These are phyloP conservation scores for Neuroterus valhalla DNA, from an alignment of 1,140 invertebrate species.

Conservation along the genomic window DNA sequence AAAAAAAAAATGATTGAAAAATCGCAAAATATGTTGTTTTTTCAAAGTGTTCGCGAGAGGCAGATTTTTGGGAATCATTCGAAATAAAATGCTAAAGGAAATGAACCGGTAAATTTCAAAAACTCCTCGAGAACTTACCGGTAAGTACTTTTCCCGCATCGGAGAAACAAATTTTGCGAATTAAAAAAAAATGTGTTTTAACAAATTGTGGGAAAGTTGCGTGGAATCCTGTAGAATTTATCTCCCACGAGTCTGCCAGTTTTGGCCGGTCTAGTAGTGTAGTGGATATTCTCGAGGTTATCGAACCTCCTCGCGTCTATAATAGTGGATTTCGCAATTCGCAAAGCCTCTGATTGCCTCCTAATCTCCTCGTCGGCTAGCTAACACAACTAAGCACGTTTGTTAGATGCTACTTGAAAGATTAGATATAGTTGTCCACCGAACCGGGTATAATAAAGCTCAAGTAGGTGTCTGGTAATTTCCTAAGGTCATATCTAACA, in stretches of 20 bases:
- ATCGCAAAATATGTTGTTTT: too few relatives aligned
- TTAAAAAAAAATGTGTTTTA: too few relatives aligned
- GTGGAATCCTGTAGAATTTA: too few relatives aligned
- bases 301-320: background rate
- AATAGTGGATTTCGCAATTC: constrained; percentile 10
- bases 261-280: too few relatives aligned
- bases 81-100: too few relatives aligned
- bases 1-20: too few relatives aligned
- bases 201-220: too few relatives aligned
- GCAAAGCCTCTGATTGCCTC: constrained; percentile 19
- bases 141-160: too few relatives aligned
- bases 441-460: constrained; percentile 26
- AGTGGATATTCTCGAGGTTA: background rate
- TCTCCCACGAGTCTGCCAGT: too few relatives aligned
- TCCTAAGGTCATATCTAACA: constrained; percentile 17
- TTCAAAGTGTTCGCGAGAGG: too few relatives aligned
- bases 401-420: constrained; percentile 23
- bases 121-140: background rate
- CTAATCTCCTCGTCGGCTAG: constrained; percentile 20
- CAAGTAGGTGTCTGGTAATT: constrained; percentile 29
- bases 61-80: too few relatives aligned
- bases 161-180: too few relatives aligned
- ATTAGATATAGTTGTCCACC: constrained; percentile 17
- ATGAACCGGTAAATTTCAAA: background rate
- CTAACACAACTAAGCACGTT: constrained; percentile 19